phyloP scores from a whole-genome alignment of 2,113 vertebrate species.

The Gymnobelideus leadbeateri region DNA sequence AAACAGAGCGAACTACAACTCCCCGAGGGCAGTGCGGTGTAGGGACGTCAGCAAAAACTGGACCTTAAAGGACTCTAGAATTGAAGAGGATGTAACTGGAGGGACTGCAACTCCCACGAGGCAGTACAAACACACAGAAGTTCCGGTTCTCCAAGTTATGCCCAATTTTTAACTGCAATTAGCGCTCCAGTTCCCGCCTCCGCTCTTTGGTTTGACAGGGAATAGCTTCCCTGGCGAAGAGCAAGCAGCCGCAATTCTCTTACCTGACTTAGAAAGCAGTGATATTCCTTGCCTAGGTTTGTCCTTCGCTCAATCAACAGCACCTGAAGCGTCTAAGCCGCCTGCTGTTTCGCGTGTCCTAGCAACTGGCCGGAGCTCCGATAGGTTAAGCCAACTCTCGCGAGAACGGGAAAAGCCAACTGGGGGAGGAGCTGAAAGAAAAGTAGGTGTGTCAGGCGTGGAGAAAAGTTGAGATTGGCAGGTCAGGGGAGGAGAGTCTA shows the following conservation, averaged over 20 bases:
- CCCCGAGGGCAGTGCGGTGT: neutral
- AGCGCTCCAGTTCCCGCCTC: neutral
- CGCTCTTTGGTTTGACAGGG: neutral
- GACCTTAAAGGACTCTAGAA: neutral
- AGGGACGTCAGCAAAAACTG: neutral
- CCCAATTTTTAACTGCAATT: neutral
- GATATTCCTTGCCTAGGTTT: neutral
- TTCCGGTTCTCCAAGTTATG: neutral
- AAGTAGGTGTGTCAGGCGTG: accelerated
- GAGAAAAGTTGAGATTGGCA: too few species aligned
- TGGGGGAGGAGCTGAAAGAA: neutral
- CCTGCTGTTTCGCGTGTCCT: constrained; percentile 40
- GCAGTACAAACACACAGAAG: neutral
- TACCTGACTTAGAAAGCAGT: constrained; percentile 49
- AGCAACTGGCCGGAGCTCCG: constrained; percentile 45
- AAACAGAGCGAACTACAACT: neutral
- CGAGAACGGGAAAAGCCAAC: neutral
- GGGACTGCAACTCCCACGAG: neutral
- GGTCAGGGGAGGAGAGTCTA: neutral
- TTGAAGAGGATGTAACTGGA: too few species aligned
- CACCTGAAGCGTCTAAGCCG: accelerated
- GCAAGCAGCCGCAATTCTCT: neutral
- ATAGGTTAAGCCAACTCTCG: neutral
- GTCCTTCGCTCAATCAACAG: accelerated
- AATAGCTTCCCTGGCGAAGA: neutral